Evolutionary conservation across 2,797 vertebrate species (phyloP), one percentile per base, ranked within the genome.

Genomic region (Pogonophryne albipinna): DNA sequence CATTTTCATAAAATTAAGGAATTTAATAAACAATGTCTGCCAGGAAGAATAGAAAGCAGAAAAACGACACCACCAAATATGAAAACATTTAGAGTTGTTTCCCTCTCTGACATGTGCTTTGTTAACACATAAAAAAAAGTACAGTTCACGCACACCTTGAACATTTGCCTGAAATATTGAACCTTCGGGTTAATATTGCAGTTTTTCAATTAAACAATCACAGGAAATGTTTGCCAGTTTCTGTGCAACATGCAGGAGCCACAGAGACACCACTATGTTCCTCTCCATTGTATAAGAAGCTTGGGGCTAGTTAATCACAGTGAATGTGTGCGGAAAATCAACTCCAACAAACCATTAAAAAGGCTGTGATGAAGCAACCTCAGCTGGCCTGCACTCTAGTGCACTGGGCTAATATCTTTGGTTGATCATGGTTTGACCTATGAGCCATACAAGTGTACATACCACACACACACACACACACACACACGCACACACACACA

Each of bases 281-380:
- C 31, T 11, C 8, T 12, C 31, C 13, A 49, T 76, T 44, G n/a
- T 41, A 62, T 23, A n/a, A 47, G 49, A 11, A 66, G 60, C 50
- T 56, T 20, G 15, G 66, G 44, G 60, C n/a, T 3, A 20, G 19
- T 38, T 14, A 68, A 76, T 69, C 49, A 38, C 7, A 38, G 34
- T 9, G 34, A 38, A 9, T 5, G 34, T 17, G 4, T 62, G 47
- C 12, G 49, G 68, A 79, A 79, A 51, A 64, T 20, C 56, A 59
- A 34, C 41, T 63, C 10, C 51, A 71, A 77, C 56, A 53, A 63
- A 41, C 17, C 51, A 47, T 74, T 68, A 15, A 50, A 66, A 64
- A 77, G 68, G 42, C 17, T 15, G 61, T 55, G 66, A 79, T 57
- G 69, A 70, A 53, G 70, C 47, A 31, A 42, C 69, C 41, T 42